Evolutionary conservation across 2,888 invertebrate species (phyloP), one percentile per base, ranked within the genome.

Genomic region (Embidobia sp.): DNA sequence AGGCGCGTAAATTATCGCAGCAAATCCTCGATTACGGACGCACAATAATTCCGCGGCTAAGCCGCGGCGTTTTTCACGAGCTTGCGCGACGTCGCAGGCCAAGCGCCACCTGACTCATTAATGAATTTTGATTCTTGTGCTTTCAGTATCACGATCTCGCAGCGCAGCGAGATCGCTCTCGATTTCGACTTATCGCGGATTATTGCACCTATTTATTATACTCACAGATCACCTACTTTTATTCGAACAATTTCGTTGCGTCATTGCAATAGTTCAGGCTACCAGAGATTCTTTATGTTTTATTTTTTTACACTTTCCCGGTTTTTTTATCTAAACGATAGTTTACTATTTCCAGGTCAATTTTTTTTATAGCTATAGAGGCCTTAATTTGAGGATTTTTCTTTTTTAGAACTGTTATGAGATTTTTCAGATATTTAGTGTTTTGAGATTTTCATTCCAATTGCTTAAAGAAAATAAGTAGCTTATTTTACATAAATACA

Each of bases 91-190:
- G 67, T 77, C 79, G 83, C 84, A 83, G 82, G 53, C 80, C 77
- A 66, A 11, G 51, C 78, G 46, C 70, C 51, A 48, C 78, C 74
- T 77, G 67, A 40, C 76, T 80, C 75, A 85, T 83, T 87, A 86
- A 88, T 85, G 77, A 81, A 83, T 83, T 83, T 81, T 82, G 70
- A 86, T 77, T 84, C 79, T 87, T 85, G 81, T 84, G 84, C 85
- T 86, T 88, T 84, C 87, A 87, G 86, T 86, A 85, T 83, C 75
- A 78, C 78, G 66, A 80, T 83, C 77, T 81, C 80, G 77, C 74
- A 64, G 55, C 57, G 64, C 66, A 46, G 44, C 77, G 78, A 78
- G 78, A 80, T 78, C 75, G 40, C 51, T 76, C 59, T 72, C 59
- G 73, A 46, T 78, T 73, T 74, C 77, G 6, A 76, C 67, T 69